These are phyloP conservation scores for Gavia stellata DNA, from an alignment of 2,113 vertebrate genomes.

Conservation along the genomic window DNA sequence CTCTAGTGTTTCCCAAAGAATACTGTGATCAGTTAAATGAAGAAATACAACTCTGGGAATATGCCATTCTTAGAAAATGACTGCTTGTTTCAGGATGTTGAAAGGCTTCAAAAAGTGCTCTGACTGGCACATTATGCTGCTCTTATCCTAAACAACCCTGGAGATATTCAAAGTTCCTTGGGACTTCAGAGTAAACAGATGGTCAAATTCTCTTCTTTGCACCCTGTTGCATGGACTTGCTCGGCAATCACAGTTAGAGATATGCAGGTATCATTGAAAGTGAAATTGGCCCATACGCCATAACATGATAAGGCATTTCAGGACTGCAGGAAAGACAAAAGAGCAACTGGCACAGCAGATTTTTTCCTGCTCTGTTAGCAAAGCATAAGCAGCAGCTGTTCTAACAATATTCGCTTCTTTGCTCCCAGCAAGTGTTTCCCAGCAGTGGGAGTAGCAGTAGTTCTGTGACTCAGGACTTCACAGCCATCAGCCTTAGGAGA, in stretches of 20 bases:
- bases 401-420: neutral
- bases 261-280: neutral
- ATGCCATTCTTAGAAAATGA: neutral
- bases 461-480: neutral
- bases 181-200: neutral
- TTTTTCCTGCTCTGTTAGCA: neutral
- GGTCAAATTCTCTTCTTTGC: neutral
- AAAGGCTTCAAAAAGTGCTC: neutral
- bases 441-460: neutral
- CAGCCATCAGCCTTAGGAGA: neutral
- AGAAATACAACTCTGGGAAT: neutral
- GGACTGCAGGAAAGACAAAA: neutral
- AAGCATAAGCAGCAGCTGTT: neutral
- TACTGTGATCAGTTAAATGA: neutral
- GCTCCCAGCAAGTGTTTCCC: neutral
- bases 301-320: neutral
- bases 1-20: neutral
- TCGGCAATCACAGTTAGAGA: fast-evolving
- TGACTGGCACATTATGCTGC: neutral
- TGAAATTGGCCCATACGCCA: neutral
- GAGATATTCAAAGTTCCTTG: neutral
- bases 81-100: neutral
- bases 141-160: neutral
- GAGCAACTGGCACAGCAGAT: neutral
- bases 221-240: neutral